phyloP scores from a whole-genome alignment of 1,140 invertebrate genomes.

The Parasteatoda tepidariorum region DNA sequence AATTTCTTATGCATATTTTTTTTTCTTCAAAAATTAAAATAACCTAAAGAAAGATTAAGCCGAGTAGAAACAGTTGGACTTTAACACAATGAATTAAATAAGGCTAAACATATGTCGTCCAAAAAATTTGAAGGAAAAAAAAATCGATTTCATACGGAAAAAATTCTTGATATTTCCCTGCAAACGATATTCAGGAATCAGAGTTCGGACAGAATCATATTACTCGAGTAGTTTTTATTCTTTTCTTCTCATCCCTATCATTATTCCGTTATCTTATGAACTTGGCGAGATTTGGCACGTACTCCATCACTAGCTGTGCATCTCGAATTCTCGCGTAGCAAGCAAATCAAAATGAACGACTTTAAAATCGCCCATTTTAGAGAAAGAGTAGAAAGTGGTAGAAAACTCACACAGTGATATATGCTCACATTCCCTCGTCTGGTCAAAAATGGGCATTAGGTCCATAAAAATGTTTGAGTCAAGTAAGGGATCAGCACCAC shows the following conservation, averaged over 20 bases:
- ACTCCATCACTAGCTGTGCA: background rate
- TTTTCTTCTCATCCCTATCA: background rate
- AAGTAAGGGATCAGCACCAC: no score
- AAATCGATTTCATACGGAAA: no score
- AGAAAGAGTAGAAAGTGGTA: background rate
- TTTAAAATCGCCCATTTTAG: constrained; percentile 43
- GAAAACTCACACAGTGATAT: background rate
- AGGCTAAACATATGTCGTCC: no score
- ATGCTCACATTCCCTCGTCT: background rate
- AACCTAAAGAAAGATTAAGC: no score
- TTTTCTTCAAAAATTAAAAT: no score
- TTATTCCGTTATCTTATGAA: constrained; percentile 10
- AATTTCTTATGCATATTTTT: no score
- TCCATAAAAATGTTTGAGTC: constrained; percentile 15
- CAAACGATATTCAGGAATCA: no score
- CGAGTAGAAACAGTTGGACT: no score
- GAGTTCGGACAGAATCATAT: background rate
- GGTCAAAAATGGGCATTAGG: constrained; percentile 28
- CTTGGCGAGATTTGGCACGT: constrained; percentile 35
- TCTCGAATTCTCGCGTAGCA: no score
- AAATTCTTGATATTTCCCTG: no score
- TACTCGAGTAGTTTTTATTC: background rate
- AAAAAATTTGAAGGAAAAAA: no score
- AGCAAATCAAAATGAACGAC: constrained; percentile 49
- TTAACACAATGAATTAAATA: no score